Evolutionary conservation across 2,888 invertebrate genomes (phyloP).

Genomic region (Sepiola atlantica): DNA sequence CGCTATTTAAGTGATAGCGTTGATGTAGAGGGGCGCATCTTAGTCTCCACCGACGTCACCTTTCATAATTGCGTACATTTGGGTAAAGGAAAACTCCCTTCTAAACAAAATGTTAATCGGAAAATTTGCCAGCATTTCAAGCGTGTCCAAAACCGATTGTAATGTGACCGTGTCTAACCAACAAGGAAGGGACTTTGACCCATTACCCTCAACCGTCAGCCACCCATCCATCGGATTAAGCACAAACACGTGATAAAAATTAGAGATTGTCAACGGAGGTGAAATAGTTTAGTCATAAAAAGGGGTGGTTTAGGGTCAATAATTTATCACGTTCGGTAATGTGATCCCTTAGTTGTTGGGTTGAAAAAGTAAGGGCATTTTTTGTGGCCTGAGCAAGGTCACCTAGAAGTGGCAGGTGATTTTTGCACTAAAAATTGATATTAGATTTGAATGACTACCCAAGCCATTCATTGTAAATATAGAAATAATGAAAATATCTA

Average conservation of each 20-base stretch:
- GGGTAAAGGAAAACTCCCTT: too few species aligned
- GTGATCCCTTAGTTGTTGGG: neutral
- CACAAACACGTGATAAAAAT: neutral
- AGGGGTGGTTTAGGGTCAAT: neutral
- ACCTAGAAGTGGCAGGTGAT: neutral
- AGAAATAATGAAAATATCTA: too few species aligned
- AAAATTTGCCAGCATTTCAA: neutral
- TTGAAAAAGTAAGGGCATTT: neutral
- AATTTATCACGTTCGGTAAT: neutral
- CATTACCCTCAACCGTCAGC: neutral
- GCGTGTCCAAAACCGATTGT: neutral
- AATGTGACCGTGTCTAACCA: neutral
- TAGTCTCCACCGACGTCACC: too few species aligned
- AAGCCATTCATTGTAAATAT: neutral
- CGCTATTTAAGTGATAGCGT: too few species aligned
- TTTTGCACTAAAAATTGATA: neutral
- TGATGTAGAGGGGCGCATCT: too few species aligned
- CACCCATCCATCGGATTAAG: neutral
- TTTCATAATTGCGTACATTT: too few species aligned
- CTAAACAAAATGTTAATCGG: too few species aligned
- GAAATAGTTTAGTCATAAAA: neutral
- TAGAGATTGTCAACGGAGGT: neutral
- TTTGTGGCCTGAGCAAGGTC: neutral
- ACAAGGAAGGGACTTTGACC: neutral
- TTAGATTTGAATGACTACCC: neutral